Evolutionary conservation across 2,888 invertebrate species (phyloP).

Genomic region (Xestia rhomboidea): DNA sequence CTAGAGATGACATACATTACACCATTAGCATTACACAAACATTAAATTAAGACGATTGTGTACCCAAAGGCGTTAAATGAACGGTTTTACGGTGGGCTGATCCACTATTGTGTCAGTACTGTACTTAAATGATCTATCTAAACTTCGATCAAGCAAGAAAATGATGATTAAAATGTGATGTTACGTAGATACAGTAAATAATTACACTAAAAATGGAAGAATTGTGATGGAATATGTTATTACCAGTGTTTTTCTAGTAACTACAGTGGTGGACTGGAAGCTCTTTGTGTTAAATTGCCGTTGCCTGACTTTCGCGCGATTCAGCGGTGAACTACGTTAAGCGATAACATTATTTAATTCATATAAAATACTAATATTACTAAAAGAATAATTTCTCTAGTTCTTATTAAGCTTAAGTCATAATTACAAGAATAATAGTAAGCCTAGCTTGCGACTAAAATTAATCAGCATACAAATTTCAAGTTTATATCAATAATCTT

Average conservation of each 20-base stretch:
- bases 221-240: constrained; percentile 2
- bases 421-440: constrained; percentile 9
- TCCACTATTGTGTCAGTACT: neutral
- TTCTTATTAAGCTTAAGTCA: neutral
- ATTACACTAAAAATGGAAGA: constrained; percentile 25
- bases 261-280: constrained; percentile 26
- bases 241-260: neutral
- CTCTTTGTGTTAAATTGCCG: constrained; percentile 15
- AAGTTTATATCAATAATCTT: neutral
- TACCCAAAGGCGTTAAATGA: neutral
- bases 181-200: neutral
- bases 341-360: neutral
- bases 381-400: neutral
- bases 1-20: no score
- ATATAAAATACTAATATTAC: neutral
- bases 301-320: neutral
- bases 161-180: neutral
- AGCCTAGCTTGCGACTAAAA: neutral
- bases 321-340: neutral
- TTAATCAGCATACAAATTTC: neutral
- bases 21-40: no score
- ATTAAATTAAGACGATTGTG: no score
- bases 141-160: neutral
- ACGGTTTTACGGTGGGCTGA: neutral
- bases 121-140: neutral